These are phyloP conservation scores for Drosophila pegasa DNA, from an alignment of 2,888 invertebrate species.

Conservation along the genomic window DNA sequence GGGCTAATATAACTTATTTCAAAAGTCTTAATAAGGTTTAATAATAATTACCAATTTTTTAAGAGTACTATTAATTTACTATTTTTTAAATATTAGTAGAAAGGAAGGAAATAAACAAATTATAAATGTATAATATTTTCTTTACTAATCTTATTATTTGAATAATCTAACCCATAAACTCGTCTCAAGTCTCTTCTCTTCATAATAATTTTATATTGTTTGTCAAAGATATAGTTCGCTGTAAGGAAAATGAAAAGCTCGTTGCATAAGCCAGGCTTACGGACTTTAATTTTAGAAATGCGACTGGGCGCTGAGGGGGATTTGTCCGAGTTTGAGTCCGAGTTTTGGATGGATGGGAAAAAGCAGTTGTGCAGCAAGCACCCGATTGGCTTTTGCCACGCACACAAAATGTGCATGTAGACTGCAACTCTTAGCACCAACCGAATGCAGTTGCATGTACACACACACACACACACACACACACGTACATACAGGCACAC, in stretches of 20 bases:
- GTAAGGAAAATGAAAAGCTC: neutral
- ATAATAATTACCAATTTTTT: no score
- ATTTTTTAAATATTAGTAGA: no score
- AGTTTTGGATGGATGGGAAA: constrained; percentile 49
- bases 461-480: constrained; percentile 27
- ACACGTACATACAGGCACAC: constrained; percentile 21
- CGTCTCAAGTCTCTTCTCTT: neutral
- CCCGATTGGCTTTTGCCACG: constrained; percentile 79
- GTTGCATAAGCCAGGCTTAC: constrained; percentile 10
- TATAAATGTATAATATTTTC: no score
- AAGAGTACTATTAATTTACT: no score
- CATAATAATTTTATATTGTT: no score
- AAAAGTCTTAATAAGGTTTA: no score
- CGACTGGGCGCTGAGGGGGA: neutral
- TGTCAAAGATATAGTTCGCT: neutral
- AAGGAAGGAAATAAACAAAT: no score
- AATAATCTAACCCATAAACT: neutral
- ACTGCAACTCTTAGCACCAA: constrained; percentile 83
- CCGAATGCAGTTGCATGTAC: constrained; percentile 79
- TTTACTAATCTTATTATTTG: neutral
- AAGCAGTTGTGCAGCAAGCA: constrained; percentile 66
- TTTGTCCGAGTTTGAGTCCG: constrained; percentile 19
- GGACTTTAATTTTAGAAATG: constrained; percentile 31
- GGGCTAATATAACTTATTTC: no score
- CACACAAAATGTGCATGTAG: constrained; percentile 82